These are phyloP conservation scores for Caenorhabditis japonica DNA, from an alignment of 2,888 invertebrate genomes.

Conservation along the genomic window DNA sequence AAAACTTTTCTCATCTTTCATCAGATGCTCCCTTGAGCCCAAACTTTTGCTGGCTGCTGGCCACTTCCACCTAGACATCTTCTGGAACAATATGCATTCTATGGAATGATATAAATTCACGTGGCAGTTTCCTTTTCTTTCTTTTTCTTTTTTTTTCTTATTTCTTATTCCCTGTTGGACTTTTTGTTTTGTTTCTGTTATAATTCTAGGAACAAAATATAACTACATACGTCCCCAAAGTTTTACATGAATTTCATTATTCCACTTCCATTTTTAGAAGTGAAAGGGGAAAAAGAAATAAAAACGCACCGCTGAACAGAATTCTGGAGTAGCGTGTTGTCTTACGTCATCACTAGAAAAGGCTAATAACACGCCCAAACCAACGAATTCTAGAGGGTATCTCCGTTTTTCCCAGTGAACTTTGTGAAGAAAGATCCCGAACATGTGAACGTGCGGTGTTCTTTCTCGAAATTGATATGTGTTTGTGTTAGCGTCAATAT, in stretches of 20 bases:
- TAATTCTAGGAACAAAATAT: too few species aligned
- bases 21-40: constrained; percentile 51
- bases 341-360: constrained; percentile 6
- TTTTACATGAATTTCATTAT: too few species aligned
- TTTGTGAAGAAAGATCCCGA: constrained; percentile 1
- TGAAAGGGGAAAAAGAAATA: too few species aligned
- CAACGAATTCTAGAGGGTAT: constrained; percentile 5
- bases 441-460: constrained; percentile 36
- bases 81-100: constrained; percentile 27
- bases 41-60: constrained; percentile 17
- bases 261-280: neutral
- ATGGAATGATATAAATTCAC: constrained; percentile 18
- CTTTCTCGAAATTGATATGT: constrained; percentile 44
- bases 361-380: constrained; percentile 13
- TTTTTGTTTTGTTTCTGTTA: too few species aligned
- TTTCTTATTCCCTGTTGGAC: too few species aligned
- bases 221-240: too few species aligned
- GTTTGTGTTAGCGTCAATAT: constrained; percentile 53
- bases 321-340: too few species aligned
- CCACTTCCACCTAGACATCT: constrained; percentile 39
- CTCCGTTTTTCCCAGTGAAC: constrained; percentile 8
- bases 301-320: too few species aligned
- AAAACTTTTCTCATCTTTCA: constrained; percentile 50
- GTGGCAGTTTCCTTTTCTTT: constrained; percentile 1
- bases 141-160: constrained; percentile 20